Percentiles rank a stretch among this genome's conserved stretches.
phyloP scores from a whole-genome alignment of 2,888 invertebrate genomes.

The Magallana nippona region DNA sequence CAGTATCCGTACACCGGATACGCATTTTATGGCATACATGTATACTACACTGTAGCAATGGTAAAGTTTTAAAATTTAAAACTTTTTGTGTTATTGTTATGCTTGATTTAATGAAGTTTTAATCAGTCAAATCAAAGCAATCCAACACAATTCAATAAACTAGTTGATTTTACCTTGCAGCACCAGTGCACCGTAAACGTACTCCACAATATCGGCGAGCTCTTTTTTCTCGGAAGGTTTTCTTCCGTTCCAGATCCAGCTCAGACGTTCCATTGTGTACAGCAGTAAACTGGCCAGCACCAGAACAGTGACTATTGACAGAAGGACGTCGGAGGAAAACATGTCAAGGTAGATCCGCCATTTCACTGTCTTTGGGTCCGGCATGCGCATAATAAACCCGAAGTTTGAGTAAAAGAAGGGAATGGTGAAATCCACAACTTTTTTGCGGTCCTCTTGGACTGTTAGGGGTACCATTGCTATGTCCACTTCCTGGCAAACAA shows the following conservation, averaged over 20 bases:
- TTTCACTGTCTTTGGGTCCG: constrained; percentile 10
- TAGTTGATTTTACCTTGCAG: not conserved
- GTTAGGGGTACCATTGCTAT: constrained; percentile 15
- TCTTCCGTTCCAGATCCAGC: constrained; percentile 8
- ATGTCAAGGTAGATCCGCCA: constrained; percentile 13
- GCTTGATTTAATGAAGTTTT: no score
- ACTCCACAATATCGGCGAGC: not conserved
- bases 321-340: not conserved
- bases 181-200: constrained; percentile 14
- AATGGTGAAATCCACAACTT: constrained; percentile 20
- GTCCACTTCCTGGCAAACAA: not conserved
- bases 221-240: constrained; percentile 1
- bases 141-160: no score
- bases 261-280: not conserved
- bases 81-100: no score
- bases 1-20: no score
- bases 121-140: no score
- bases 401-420: constrained; percentile 13
- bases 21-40: no score
- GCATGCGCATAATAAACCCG: constrained; percentile 23
- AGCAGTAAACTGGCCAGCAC: constrained; percentile 4
- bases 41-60: no score
- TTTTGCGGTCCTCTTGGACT: constrained; percentile 17
- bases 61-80: no score
- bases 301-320: not conserved